Evolutionary conservation across 1,140 invertebrate species (phyloP).

Genomic region (Drosophila tani): DNA sequence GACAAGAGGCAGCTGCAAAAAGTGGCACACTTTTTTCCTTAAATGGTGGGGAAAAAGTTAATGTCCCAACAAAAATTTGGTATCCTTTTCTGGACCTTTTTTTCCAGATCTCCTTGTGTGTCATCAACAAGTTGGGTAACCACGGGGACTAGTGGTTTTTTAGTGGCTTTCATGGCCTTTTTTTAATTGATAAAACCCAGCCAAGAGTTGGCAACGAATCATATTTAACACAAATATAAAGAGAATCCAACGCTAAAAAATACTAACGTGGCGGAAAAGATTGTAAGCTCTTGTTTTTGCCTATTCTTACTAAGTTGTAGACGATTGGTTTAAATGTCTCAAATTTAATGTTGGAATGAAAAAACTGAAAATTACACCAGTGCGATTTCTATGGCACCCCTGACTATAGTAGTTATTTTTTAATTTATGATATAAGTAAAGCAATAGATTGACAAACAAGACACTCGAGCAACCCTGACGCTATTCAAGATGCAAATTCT

Average conservation of each 20-base stretch:
- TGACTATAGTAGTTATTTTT: no score
- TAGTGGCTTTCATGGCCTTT: neutral
- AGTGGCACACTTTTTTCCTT: constrained; percentile 33
- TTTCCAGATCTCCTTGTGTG: constrained; percentile 11
- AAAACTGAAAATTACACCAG: no score
- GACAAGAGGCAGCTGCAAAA: constrained; percentile 35
- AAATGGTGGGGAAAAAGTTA: constrained; percentile 46
- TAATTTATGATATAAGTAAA: no score
- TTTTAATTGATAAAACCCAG: constrained; percentile 15
- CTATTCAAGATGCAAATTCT: no score
- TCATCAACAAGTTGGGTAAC: constrained; percentile 22
- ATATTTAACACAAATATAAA: constrained; percentile 1
- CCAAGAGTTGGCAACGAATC: constrained; percentile 7
- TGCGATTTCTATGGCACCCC: no score
- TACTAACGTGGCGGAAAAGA: neutral
- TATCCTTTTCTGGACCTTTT: constrained; percentile 14
- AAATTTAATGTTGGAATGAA: no score
- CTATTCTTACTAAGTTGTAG: no score
- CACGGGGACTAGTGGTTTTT: constrained; percentile 5
- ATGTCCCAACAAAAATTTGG: constrained; percentile 30
- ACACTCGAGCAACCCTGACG: no score
- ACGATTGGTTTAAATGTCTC: no score
- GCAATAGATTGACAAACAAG: no score
- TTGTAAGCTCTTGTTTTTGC: no score
- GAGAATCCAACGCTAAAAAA: no score